Percentiles rank a stretch among this genome's conserved stretches.
Conservation (phyloP, 2,113 vertebrate species). For the Mesoclemmys tuberculata region DNA sequence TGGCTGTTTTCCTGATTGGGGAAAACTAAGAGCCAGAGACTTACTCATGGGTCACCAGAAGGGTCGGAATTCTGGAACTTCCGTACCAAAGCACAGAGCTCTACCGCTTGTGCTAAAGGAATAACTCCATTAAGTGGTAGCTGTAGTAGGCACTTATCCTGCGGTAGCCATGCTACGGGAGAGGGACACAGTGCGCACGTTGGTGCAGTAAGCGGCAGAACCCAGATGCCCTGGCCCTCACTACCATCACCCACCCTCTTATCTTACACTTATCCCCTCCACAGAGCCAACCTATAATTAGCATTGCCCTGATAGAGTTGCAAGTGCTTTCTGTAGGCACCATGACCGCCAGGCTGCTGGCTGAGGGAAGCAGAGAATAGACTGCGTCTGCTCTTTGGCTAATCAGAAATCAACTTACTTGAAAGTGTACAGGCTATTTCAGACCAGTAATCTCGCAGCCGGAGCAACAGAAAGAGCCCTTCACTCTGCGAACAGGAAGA, state of each 20-base stretch:
- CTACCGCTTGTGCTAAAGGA: neutral
- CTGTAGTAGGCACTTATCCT: neutral
- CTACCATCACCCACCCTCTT: neutral
- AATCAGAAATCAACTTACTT: neutral
- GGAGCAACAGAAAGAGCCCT: neutral
- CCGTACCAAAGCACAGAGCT: neutral
- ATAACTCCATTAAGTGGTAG: neutral
- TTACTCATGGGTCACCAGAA: neutral
- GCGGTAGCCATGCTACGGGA: neutral
- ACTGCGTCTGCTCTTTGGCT: neutral
- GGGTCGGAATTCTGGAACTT: neutral
- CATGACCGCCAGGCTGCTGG: neutral
- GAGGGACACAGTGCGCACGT: neutral
- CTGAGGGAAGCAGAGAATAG: neutral
- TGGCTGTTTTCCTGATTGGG: neutral
- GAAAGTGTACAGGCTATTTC: neutral
- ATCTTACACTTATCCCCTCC: neutral
- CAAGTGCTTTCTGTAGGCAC: neutral
- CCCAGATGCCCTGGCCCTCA: neutral
- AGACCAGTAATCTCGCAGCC: neutral
- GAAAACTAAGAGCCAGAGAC: neutral
- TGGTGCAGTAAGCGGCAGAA: neutral
- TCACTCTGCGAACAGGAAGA: neutral
- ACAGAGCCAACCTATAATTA: neutral
- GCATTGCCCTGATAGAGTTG: neutral